phyloP scores from a whole-genome alignment of 2,797 vertebrate genomes.

The Acrocephalus scirpaceus region DNA sequence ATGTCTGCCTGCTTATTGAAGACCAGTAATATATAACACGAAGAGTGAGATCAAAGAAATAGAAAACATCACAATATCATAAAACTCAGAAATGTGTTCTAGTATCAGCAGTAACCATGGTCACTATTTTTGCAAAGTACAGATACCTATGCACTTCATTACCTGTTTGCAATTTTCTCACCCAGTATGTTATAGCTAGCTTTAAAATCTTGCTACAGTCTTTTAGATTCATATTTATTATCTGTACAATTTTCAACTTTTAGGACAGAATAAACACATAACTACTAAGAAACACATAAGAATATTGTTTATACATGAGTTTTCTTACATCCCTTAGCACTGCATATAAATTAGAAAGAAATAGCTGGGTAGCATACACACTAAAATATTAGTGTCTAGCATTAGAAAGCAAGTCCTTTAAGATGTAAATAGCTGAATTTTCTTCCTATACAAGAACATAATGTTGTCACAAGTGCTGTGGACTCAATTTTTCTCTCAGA shows the following conservation, averaged over 20 bases:
- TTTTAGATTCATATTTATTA: neutral
- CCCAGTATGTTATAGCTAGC: neutral
- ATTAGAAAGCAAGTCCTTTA: neutral
- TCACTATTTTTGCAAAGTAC: neutral
- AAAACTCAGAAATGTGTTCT: neutral
- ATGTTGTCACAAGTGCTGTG: neutral
- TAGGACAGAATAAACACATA: neutral
- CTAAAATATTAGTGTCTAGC: constrained; percentile 1
- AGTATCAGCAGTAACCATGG: neutral
- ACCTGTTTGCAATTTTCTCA: neutral
- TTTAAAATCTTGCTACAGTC: neutral
- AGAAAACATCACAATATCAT: neutral
- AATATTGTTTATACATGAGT: neutral
- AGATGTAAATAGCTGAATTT: neutral
- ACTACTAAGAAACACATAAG: neutral
- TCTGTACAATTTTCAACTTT: neutral
- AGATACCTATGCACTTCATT: neutral
- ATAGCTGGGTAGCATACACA: neutral
- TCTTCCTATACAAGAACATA: neutral
- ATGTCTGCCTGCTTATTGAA: constrained; percentile 1
- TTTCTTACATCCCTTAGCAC: neutral
- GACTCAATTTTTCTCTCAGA: neutral
- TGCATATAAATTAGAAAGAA: neutral
- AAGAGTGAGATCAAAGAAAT: constrained; percentile 13
- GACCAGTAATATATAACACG: neutral